Evolutionary conservation across 2,113 vertebrate species (phyloP), one percentile per base, ranked within the genome.

Genomic region (Tringa solitaria): DNA sequence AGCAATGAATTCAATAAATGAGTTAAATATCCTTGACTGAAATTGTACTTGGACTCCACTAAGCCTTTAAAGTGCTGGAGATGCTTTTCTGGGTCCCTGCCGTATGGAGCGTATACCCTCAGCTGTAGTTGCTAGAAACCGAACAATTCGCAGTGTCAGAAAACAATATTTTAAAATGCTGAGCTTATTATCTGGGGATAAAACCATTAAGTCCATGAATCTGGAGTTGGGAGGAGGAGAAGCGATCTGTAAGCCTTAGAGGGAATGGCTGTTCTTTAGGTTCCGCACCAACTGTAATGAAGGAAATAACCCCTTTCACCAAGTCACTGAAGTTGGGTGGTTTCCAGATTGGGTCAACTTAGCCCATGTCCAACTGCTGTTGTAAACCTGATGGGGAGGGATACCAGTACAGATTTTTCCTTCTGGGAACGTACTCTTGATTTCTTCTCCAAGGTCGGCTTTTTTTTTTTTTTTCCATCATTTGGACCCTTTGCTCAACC

Each of bases 1-100:
- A 94, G 86, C 54, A 77, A 9, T 77, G 56, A 56, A 80, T 91
- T 86, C 64, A 77, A 84, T 78, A 67, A 84, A 54, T 89, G 73
- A 74, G 39, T 77, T 72, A 83, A 91, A 95, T 81, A 84, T 59
- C 56, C 69, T 89, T 88, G 72, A 77, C 84, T 88, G 68, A 86
- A 87, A 54, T 63, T 67, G 68, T 73, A 53, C 59, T 84, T 90
- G 57, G 45, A 39, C 39, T 93, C 80, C 69, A 53, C 65, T 46
- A 90, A 83, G 68, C 73, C 83, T 84, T 87, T 86, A 68, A 94
- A 95, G 83, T 69, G 59, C 70, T 95, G 35, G 26, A 78, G 81
- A 70, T 78, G 35, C 46, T 87, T 83, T 84, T 39, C 76, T 27
- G 46, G 63, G 89, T 63, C 51, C 41, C 54, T 93, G 64, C 56